Evolutionary conservation across 2,113 vertebrate species (phyloP).

Genomic region (Dolichotis patagonum): DNA sequence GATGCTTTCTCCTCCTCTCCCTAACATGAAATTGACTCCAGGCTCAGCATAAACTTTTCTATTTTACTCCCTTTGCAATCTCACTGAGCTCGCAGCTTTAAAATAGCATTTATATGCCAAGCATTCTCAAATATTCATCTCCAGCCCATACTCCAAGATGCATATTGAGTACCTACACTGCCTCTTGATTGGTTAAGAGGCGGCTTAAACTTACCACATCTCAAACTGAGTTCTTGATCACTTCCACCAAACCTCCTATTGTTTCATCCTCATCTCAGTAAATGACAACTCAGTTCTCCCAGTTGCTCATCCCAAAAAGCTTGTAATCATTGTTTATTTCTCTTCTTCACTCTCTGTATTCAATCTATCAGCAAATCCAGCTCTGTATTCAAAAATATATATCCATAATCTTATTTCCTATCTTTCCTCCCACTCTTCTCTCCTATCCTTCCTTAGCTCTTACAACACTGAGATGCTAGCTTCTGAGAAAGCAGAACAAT

Average conservation of each 20-base stretch:
- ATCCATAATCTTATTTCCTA: neutral
- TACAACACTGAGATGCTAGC: neutral
- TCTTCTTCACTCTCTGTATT: neutral
- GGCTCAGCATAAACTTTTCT: neutral
- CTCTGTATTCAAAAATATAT: neutral
- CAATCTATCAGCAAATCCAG: slow-evolving; percentile 23
- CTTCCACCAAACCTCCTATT: neutral
- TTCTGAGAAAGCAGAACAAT: neutral
- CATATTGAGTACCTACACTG: neutral
- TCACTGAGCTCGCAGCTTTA: slow-evolving; percentile 10
- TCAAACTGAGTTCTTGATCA: neutral
- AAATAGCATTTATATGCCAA: neutral
- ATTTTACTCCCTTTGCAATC: neutral
- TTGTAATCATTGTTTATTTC: neutral
- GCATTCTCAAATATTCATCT: neutral
- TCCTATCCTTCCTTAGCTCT: neutral
- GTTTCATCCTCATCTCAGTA: neutral
- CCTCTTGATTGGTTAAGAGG: neutral
- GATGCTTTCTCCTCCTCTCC: neutral
- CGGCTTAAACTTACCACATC: neutral
- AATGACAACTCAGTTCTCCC: neutral
- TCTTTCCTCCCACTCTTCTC: neutral
- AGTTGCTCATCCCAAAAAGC: neutral
- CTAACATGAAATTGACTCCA: neutral
- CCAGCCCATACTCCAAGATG: neutral